Evolutionary conservation across 2,888 invertebrate species (phyloP), one percentile per base, ranked within the genome.

Genomic region (Parthenolecanium corni): DNA sequence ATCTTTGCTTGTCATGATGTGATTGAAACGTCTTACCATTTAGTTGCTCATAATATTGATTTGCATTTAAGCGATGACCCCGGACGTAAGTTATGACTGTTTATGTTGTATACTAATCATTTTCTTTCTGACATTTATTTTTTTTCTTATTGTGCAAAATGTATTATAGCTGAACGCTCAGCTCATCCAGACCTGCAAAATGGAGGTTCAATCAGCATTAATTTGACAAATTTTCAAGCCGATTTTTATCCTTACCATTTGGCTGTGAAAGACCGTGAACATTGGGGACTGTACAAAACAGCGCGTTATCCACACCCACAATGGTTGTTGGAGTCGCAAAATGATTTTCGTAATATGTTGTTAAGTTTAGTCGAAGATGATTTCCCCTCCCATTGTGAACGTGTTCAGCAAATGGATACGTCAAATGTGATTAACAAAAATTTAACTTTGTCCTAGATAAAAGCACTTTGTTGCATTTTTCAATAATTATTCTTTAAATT

Each of bases 241-340:
- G 96, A 98, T 74, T 86, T 89, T 71, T 98, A 97, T 77, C 97
- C 98, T 0, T 96, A 93, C 76, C 95, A 97, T 75, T 80, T 90
- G 71, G 93, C 94, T 31, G 83, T 87, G 70, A 85, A 87, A 36
- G 89, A 89, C 73, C 79, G 95, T 64, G 82, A 85, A 67, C 89
- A 91, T 73, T 96, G 96, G 96, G 82, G 89, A 42, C 85, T 86
- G 67, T 86, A 85, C 70, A 79, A 80, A 71, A 90, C 93, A 74
- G 83, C 84, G 53, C 82, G 84, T 4, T 83, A 85, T 0, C 86
- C 88, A 1, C 90, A 86, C 70, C 83, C 81, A 24, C 82, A 88
- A 67, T 95, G 95, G 94, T 78, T 93, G 36, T 85, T 87, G 64
- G 87, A 91, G 72, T 84, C 93, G 0, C 78, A 93, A 56, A 82